Conservation (phyloP, 2,888 invertebrate genomes). For the Drosophila suboccidentalis region DNA sequence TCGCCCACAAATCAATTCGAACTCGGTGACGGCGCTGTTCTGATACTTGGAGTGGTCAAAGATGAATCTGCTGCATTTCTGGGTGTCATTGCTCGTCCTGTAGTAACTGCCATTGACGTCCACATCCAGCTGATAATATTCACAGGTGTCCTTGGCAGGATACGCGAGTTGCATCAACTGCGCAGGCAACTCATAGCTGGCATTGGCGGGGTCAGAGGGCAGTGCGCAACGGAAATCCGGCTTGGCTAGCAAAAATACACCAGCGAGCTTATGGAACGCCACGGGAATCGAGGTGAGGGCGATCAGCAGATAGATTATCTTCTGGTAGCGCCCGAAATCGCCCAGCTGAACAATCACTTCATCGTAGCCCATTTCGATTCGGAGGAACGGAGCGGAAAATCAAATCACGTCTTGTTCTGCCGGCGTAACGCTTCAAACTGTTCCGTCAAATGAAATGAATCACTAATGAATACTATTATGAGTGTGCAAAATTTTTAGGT, state of each 20-base stretch:
- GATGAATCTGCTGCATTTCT: slow-evolving; percentile 87
- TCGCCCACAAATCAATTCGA: slow-evolving; percentile 89
- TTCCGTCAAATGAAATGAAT: slow-evolving; percentile 19
- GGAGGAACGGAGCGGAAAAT: too few relatives aligned
- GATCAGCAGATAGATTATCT: slow-evolving; percentile 89
- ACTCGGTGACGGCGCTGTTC: slow-evolving; percentile 90
- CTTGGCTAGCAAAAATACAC: slow-evolving; percentile 90
- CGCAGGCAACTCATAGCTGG: slow-evolving; percentile 85
- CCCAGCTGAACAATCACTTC: slow-evolving; percentile 89
- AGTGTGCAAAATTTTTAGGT: slow-evolving; percentile 6
- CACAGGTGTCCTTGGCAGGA: slow-evolving; percentile 87
- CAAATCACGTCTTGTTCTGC: slow-evolving; percentile 3
- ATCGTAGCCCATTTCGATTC: slow-evolving; percentile 89
- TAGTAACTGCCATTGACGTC: slow-evolving; percentile 77
- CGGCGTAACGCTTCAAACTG: slow-evolving; percentile 14
- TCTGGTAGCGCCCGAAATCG: slow-evolving; percentile 90
- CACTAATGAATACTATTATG: slow-evolving; percentile 29
- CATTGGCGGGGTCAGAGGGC: slow-evolving; percentile 86
- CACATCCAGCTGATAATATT: slow-evolving; percentile 85
- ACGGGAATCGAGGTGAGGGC: slow-evolving; percentile 90
- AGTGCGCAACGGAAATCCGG: slow-evolving; percentile 89
- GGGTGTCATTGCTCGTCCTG: slow-evolving; percentile 67
- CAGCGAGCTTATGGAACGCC: slow-evolving; percentile 91
- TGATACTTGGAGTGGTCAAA: slow-evolving; percentile 88
- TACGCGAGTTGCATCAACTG: slow-evolving; percentile 86